Base-by-base conservation (phyloP, 2,797 vertebrate genomes). In the Synanceia verrucosa region DNA sequence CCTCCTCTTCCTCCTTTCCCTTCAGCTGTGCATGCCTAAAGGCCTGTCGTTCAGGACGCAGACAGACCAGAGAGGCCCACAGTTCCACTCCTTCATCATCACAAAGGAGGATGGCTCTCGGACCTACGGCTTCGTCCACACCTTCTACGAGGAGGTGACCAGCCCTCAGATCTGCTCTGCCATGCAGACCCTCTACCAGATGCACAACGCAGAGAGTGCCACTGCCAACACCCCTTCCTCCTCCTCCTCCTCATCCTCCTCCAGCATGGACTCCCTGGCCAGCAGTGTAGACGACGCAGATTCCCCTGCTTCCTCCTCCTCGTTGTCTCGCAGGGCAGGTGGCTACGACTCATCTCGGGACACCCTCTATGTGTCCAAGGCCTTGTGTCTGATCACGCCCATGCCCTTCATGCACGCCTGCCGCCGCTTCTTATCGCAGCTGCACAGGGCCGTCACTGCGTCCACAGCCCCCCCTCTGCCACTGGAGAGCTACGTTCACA, bases 351-450 rank as follows among this genome's bases (percentile, higher is more conserved):
- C 96, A 4, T 87, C 90, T 52, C 94, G 94, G 37, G 97, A 97
- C 92, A 96, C 96, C 0, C 92, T 98, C 13, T 98, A 96, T 0
- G 96, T 96, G 62, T 96, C 96, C 29, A 98, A 98, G 80, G 96
- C 96, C 14, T 91, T 97, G 52, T 98, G 96, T 77, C 94, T 98
- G 76, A 95, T 98, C 81, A 91, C 95, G 5, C 96, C 97, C 1
- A 92, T 98, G 86, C 97, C 97, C 53, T 98, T 98, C 92, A 96
- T 98, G 96, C 95, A 96, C 13, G 95, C 96, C 70, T 97, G 95
- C 87, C 95, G 93, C 69, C 94, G 95, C 69, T 98, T 97, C 83
- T 93, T 98, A 55, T 79, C 94, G 1, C 97, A 98, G 86, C 93
- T 97, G 4, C 94, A 97, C 76, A 89, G 87, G 24, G 97, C 96